These are phyloP conservation scores for Epizoanthus illoricatus DNA, from an alignment of 92 coral and sea anemone species.

Conservation along the genomic window DNA sequence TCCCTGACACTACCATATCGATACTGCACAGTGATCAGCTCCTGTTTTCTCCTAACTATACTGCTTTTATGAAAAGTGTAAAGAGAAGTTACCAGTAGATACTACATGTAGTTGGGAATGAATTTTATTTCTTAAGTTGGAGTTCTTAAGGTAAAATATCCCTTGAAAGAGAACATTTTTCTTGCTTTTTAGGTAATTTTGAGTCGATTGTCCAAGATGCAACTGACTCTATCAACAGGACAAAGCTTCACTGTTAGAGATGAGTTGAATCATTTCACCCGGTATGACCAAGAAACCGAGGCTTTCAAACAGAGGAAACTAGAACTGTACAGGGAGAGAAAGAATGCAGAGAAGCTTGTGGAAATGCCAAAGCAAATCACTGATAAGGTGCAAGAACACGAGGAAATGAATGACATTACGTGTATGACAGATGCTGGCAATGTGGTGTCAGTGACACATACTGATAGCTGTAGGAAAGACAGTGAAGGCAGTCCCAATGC, in stretches of 20 bases:
- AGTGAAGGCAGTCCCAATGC: no score
- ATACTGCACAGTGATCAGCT: no score
- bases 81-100: no score
- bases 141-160: neutral
- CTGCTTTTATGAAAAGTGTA: no score
- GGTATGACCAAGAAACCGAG: neutral
- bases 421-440: neutral
- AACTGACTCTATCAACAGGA: neutral
- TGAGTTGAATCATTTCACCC: neutral
- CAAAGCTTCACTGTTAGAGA: neutral
- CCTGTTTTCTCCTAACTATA: no score
- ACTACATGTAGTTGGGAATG: neutral
- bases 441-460: neutral
- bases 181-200: neutral
- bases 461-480: neutral
- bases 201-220: slow-evolving; percentile 2
- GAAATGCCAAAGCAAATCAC: neutral
- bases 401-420: neutral
- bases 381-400: neutral
- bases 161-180: neutral
- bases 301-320: neutral
- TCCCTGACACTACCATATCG: no score
- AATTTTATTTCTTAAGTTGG: neutral
- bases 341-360: neutral
- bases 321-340: neutral